Base-by-base conservation (phyloP, 2,113 vertebrate species). In the Fulica atra region DNA sequence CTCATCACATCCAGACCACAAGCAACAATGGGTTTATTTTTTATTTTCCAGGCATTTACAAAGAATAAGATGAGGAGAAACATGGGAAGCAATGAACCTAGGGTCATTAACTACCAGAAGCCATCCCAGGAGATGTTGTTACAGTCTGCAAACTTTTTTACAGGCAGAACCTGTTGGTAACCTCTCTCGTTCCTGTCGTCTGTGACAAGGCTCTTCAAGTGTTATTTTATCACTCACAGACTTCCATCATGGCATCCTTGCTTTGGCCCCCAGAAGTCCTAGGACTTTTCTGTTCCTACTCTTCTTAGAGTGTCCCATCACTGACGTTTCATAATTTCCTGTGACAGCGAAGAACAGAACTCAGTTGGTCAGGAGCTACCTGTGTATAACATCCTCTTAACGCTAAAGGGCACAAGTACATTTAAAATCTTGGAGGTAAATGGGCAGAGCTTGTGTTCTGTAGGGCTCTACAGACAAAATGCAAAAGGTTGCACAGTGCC, bases 301-400 rank as follows among this genome's bases (percentile, higher is more conserved):
- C 5, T 2, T 0, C 8, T 59, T 68, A 24, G 5, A 10, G 5
- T 69, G 11, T 36, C 36, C 9, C 13, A 3, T 21, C 71, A 51
- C 2, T 72, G 17, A 54, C 9, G 36, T 64, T 92, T 74, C 63
- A 9, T n/a, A 12, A 4, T n/a, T 72, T 51, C 35, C 44, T 35
- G 16, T 79, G 48, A 82, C 31, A 64, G 10, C 29, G 88, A 79
- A 35, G 23, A 76, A 13, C 38, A 69, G 44, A 92, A 69, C 4
- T 46, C 25, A 31, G 11, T 66, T 81, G 28, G 31, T 81, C 17
- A 38, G 2, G 1, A 81, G 9, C 15, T 81, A 40, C 23, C 8
- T 57, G 18, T 72, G 12, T 66, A 74, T 42, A 2, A 2, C 35
- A 60, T 1, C 0, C 23, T 46, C 35, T 87, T 92, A 42, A 59